Base-by-base conservation (phyloP, 1,140 invertebrate genomes). In the Drosophila pachea region DNA sequence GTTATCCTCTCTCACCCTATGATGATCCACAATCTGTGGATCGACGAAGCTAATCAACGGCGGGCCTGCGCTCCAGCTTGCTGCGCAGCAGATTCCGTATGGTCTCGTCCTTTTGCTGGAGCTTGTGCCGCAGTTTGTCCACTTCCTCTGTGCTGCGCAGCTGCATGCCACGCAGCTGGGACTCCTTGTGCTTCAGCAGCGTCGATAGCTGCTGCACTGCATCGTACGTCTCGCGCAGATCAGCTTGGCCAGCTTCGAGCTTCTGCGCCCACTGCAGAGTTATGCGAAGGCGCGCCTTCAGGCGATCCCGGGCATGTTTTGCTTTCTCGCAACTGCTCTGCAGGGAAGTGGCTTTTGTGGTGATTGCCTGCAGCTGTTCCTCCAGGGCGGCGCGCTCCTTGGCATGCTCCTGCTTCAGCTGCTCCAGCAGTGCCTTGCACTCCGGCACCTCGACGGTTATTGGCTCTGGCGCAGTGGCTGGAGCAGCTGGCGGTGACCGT, bases 351-450 rank as follows among this genome's bases (percentile, higher is more conserved):
- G 64, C 78, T 31, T 62, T 31, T 7, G 47, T 53, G 2, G 50
- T 63, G 16, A 73, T 71, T 8, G 74, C 52, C 33, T 73, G 62
- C 12, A 78, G 59, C 54, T 86, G 66, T 3, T 74, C 73, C 58
- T 76, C 67, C 5, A 84, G 59, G 0, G 52, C 8, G 0, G 29
- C 66, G 5, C 92, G 74, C 32, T 94, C 93, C 6, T 81, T 76
- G 14, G 92, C 91, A 63, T 94, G 93, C 65, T 93, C 92, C 32
- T 70, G 62, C 67, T 93, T 93, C 7, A 94, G 74, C 73, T 94
- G 91, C 71, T 94, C 92, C 63, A 93, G 92, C 60, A 93, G 88
- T 59, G 90, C 88, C 88, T 92, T 93, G 60, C 92, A 94, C 75
- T 94, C 93, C 53, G 92, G 91, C 1, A 94, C 90, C 14, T 81